Conservation (phyloP, 2,113 vertebrate genomes). For the Erythrocebus patas region DNA sequence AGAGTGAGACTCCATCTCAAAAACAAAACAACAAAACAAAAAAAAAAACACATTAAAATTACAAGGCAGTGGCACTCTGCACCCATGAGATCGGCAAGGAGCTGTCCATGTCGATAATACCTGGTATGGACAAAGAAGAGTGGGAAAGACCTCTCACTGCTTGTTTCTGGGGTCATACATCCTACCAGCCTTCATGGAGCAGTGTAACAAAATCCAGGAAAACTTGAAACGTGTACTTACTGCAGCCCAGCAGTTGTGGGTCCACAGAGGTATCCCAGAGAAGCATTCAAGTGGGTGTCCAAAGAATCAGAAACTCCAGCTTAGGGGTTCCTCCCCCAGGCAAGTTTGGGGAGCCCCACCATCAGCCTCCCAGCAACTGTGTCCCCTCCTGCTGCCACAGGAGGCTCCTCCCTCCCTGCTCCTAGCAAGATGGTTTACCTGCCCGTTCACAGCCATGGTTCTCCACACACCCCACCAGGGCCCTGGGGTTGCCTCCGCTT, state of each 20-base stretch:
- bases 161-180: too few species aligned
- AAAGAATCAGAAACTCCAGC: background rate
- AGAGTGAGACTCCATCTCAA: too few species aligned
- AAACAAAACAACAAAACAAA: too few species aligned
- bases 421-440: accelerated
- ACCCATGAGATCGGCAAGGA: background rate
- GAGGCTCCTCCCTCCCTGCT: background rate
- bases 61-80: background rate
- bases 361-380: accelerated
- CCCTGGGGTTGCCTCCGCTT: accelerated
- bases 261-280: background rate
- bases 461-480: too few species aligned
- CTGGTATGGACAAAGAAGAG: background rate
- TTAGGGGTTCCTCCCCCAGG: background rate
- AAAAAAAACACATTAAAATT: background rate
- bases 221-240: too few species aligned
- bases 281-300: accelerated
- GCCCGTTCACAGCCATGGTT: accelerated
- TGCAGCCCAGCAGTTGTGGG: background rate
- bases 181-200: background rate
- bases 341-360: background rate
- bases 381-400: accelerated
- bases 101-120: background rate
- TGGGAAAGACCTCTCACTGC: background rate
- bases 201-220: background rate